Base-by-base conservation (phyloP, 2,113 vertebrate genomes). In the Natator depressus region DNA sequence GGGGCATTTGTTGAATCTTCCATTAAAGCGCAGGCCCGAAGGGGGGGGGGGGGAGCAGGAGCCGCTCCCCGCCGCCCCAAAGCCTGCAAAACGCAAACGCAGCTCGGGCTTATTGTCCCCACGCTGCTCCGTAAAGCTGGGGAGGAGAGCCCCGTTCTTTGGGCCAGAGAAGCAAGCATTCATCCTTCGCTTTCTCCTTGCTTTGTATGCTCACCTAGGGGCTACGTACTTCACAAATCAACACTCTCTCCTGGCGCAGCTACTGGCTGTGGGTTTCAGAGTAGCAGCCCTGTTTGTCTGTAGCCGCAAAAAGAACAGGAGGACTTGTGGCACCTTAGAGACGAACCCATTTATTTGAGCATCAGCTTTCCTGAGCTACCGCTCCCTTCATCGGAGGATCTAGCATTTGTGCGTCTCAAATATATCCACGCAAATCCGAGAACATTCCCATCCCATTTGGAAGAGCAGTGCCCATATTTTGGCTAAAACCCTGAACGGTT, bases 401-500 rank as follows among this genome's bases (percentile, higher is more conserved):
- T n/a, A 20, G 8, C n/a, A 20, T 38, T 22, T 38, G 65, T 20
- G 35, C 17, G 19, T 72, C 8, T 20, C 38, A 72, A 20, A 38
- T 5, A 38, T 8, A 69, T 7, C 31, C 6, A 4, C 4, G 16
- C 62, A 17, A 20, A 20, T 38, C n/a, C 5, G 29, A 65, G 62
- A 35, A 7, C 3, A 35, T 35, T 35, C 62, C 31, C 38, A 72
- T 38, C 65, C 35, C 65, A 10, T 38, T 22, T 72, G 65, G 65
- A 19, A 19, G 17, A 35, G 62, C 62, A 65, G 31, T 7, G 31
- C 35, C 62, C 17, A 69, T n/a, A n/a, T 35, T 65, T 69, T 19
- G 17, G n/a, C 19, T 72, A 10, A 38, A 38, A 38, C 1, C 8
- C n/a, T n/a, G 2, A 19, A n/a, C 2, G 16, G 19, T n/a, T 22